phyloP scores from a whole-genome alignment of 2,113 vertebrate genomes.

The Podarcis muralis region DNA sequence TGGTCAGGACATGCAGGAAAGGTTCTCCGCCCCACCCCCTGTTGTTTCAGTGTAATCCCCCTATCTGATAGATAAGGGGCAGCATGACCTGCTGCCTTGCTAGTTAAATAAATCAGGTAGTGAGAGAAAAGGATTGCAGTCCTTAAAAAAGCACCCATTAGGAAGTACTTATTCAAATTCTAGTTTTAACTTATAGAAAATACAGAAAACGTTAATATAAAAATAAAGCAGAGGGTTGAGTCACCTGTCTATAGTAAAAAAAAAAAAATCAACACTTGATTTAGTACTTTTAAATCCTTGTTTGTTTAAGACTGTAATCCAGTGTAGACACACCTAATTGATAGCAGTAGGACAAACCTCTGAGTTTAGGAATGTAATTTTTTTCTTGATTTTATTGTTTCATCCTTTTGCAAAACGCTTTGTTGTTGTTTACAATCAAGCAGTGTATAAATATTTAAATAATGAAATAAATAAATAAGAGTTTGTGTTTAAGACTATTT shows the following conservation, averaged over 20 bases:
- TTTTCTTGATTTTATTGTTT: no score
- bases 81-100: conserved; percentile 37
- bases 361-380: background rate
- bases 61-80: conserved; percentile 27
- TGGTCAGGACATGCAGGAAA: background rate
- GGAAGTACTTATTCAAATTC: background rate
- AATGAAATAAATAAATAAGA: no score
- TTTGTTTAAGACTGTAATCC: background rate
- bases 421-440: no score
- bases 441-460: no score
- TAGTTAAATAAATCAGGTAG: conserved; percentile 39
- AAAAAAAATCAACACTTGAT: background rate
- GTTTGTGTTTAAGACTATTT: background rate
- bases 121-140: background rate
- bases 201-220: conserved; percentile 25
- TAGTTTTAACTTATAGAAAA: background rate
- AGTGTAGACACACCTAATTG: background rate
- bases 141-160: background rate
- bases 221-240: background rate
- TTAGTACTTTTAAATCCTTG: background rate
- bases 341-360: background rate
- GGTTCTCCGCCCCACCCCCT: background rate
- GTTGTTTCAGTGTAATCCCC: conserved; percentile 16
- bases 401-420: no score
- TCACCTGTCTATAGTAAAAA: background rate